A percentile compares a stretch with the other conserved stretches of the same genome.
These are phyloP conservation scores for Phragmatobia fuliginosa DNA, from an alignment of 2,888 invertebrate genomes.

Conservation along the genomic window DNA sequence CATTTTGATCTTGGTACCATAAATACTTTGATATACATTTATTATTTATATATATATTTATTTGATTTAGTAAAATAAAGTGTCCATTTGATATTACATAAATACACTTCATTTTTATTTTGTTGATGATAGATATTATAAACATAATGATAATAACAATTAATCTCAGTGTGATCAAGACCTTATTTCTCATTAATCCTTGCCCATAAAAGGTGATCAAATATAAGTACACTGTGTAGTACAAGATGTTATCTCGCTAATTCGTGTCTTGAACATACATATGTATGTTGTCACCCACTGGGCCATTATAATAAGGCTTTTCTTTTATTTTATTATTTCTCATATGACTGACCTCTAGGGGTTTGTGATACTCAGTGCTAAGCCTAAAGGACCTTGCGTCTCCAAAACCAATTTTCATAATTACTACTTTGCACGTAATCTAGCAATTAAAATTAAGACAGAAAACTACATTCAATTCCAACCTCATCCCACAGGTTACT, in stretches of 20 bases:
- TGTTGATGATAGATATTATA: too few species aligned
- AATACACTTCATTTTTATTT: too few species aligned
- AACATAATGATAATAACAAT: too few species aligned
- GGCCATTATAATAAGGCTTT: too few species aligned
- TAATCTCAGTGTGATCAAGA: conserved; percentile 18
- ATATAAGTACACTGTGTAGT: conserved; percentile 17
- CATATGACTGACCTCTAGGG: too few species aligned
- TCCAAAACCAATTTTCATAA: not conserved
- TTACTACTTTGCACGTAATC: not conserved
- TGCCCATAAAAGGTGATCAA: conserved; percentile 11
- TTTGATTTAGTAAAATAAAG: too few species aligned
- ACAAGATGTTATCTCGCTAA: conserved; percentile 33
- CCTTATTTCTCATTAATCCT: conserved; percentile 26
- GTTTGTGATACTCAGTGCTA: too few species aligned
- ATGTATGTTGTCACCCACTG: conserved; percentile 31
- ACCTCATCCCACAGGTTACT: too few species aligned
- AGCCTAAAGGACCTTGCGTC: not conserved
- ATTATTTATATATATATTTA: too few species aligned
- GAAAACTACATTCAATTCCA: not conserved
- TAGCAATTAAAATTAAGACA: not conserved
- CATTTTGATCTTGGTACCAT: too few species aligned
- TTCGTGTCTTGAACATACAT: conserved; percentile 26
- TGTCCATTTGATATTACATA: too few species aligned
- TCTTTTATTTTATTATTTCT: conserved; percentile 6
- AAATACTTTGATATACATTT: too few species aligned